phyloP scores from a whole-genome alignment of 1,140 invertebrate genomes.

The Heliconius hermathena region DNA sequence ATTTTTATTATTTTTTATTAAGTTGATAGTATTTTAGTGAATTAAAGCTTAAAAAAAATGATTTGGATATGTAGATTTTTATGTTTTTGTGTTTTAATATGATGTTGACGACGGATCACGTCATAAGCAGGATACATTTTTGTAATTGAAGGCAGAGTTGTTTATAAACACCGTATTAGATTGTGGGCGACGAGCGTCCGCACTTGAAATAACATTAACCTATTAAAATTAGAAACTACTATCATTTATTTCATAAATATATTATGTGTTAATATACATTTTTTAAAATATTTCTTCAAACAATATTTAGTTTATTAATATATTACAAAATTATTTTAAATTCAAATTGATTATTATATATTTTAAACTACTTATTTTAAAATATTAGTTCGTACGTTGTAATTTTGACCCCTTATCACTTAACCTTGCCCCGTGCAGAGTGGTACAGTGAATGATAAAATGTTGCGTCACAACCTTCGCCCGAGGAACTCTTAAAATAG shows the following conservation, averaged over 20 bases:
- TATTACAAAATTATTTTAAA: background rate
- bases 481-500: conserved; percentile 37
- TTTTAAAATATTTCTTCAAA: background rate
- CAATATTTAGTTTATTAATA: too few species aligned
- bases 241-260: background rate
- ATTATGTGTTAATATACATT: background rate
- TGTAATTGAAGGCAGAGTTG: conserved; percentile 18
- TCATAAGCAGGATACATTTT: conserved; percentile 24
- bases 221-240: background rate
- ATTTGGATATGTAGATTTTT: background rate
- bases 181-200: conserved; percentile 5
- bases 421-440: conserved; percentile 23
- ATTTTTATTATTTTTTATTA: background rate
- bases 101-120: conserved; percentile 26
- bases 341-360: background rate
- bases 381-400: background rate
- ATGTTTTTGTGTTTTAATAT: background rate
- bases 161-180: conserved; percentile 21
- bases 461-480: conserved; percentile 40
- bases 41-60: background rate
- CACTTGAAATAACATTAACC: background rate
- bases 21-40: background rate
- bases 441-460: conserved; percentile 38
- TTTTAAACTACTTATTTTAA: too few species aligned
- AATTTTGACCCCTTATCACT: conserved; percentile 38